phyloP scores from a whole-genome alignment of 2,797 vertebrate species.

The Odontamblyopus lacepedii region DNA sequence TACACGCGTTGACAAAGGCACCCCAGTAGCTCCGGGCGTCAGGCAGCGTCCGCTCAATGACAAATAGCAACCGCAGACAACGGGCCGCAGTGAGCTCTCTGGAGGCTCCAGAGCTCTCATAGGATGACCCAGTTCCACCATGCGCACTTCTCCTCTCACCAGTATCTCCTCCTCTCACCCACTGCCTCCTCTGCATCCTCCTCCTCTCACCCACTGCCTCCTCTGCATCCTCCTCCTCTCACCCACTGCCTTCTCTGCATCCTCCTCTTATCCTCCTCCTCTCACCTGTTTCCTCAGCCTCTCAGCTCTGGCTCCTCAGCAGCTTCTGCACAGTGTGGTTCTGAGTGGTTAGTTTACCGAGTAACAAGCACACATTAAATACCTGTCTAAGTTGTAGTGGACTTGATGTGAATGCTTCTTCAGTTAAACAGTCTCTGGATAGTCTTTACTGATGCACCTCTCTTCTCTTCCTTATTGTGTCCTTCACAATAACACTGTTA shows the following conservation, averaged over 20 bases:
- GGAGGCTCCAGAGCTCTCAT: constrained; percentile 69
- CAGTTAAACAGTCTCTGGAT: constrained; percentile 31
- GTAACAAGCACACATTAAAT: constrained; percentile 25
- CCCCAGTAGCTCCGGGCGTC: constrained; percentile 50
- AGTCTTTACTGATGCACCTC: constrained; percentile 5
- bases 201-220: constrained; percentile 66
- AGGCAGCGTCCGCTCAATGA: constrained; percentile 66
- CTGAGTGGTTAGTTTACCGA: constrained; percentile 24
- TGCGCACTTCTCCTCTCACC: constrained; percentile 51
- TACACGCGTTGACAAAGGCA: constrained; percentile 52
- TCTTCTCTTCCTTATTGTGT: constrained; percentile 12
- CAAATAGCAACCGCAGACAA: constrained; percentile 73
- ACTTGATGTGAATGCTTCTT: constrained; percentile 25
- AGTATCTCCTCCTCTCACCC: background rate
- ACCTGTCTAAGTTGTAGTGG: constrained; percentile 12
- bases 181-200: constrained; percentile 16
- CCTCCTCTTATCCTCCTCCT: constrained; percentile 20
- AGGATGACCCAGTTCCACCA: constrained; percentile 81
- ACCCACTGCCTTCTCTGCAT: constrained; percentile 65
- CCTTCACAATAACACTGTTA: constrained; percentile 23
- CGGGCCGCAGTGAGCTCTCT: constrained; percentile 62
- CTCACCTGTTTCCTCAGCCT: constrained; percentile 26
- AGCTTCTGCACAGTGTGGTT: constrained; percentile 4
- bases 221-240: constrained; percentile 19
- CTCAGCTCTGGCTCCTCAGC: constrained; percentile 24